These are phyloP conservation scores for Podotricha telesiphe DNA, from an alignment of 2,888 invertebrate genomes.

Conservation along the genomic window DNA sequence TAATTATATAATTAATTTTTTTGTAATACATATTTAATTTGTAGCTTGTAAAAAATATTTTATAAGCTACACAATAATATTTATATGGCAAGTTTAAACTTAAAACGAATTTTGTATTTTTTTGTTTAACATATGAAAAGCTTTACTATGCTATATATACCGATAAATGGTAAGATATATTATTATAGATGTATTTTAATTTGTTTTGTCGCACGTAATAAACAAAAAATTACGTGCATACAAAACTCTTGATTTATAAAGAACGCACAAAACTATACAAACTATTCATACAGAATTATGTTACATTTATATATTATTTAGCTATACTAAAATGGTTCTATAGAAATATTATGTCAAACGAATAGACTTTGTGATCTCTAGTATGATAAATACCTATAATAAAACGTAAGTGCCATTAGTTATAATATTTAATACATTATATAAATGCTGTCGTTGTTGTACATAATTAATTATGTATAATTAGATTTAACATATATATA, in stretches of 20 bases:
- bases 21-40: no score
- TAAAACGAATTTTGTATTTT: no score
- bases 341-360: conserved; percentile 9
- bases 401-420: conserved; percentile 17
- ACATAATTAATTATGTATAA: conserved; percentile 8
- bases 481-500: conserved; percentile 1
- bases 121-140: not conserved
- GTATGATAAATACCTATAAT: not conserved
- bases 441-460: not conserved
- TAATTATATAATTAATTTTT: no score
- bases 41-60: no score
- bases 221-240: no score
- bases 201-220: no score
- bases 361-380: conserved; percentile 17
- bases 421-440: conserved; percentile 7
- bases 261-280: no score
- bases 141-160: not conserved
- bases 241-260: no score
- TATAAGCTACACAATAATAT: no score
- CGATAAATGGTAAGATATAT: not conserved
- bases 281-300: no score
- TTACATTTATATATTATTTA: no score
- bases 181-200: not conserved
- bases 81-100: no score
- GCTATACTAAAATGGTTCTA: not conserved